Evolutionary conservation across 2,113 vertebrate species (phyloP).

Genomic region (Toxotes chatareus): DNA sequence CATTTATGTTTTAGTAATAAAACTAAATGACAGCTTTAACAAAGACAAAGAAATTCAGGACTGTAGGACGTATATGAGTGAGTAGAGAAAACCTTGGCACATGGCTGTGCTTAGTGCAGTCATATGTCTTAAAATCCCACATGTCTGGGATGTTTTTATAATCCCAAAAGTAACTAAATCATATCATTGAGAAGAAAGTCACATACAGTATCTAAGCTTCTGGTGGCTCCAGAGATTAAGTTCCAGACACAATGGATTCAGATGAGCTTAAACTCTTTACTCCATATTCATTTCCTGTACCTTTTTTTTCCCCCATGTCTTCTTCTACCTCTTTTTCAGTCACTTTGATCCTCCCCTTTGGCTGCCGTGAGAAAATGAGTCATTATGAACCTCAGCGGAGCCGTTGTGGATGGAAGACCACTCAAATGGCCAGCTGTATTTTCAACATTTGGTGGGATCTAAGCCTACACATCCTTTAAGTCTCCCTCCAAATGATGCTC

Average conservation of each 20-base stretch:
- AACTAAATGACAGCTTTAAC: conserved; percentile 6
- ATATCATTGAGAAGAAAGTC: conserved; percentile 68
- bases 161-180: conserved; percentile 64
- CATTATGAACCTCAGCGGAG: conserved; percentile 43
- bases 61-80: neutral
- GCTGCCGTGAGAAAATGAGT: conserved; percentile 63
- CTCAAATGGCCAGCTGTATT: conserved; percentile 57
- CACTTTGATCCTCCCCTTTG: conserved; percentile 65
- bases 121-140: conserved; percentile 40
- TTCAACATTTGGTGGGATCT: conserved; percentile 47
- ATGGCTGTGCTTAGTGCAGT: conserved; percentile 18
- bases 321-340: conserved; percentile 41
- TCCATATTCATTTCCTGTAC: conserved; percentile 66
- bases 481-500: conserved; percentile 49
- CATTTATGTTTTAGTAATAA: neutral
- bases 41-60: neutral
- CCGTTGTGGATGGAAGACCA: conserved; percentile 41
- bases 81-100: conserved; percentile 19
- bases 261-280: conserved; percentile 71
- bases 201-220: conserved; percentile 68
- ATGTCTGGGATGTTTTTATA: conserved; percentile 49
- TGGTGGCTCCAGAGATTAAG: conserved; percentile 68
- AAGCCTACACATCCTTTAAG: conserved; percentile 41
- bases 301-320: conserved; percentile 22
- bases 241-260: conserved; percentile 70